A percentile compares a stretch with the other conserved stretches of the same genome.
phyloP scores from a whole-genome alignment of 2,113 vertebrate species.

The Tamias sibiricus region DNA sequence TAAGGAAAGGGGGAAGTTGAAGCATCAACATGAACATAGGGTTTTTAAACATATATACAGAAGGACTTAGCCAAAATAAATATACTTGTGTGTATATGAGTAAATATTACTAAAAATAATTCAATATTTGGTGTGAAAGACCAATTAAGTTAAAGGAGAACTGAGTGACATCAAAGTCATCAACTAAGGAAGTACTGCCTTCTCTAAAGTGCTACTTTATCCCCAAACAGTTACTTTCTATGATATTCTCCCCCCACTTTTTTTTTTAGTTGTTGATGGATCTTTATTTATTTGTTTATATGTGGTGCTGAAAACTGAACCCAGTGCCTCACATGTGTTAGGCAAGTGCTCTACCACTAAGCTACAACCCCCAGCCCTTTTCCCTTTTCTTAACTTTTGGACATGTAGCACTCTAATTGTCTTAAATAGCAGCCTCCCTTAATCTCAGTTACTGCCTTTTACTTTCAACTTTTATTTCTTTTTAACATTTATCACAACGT shows the following conservation, averaged over 20 bases:
- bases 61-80: neutral
- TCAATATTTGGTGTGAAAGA: neutral
- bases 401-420: neutral
- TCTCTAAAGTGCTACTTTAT: neutral
- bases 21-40: neutral
- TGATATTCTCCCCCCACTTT: neutral
- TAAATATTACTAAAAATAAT: neutral
- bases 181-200: neutral
- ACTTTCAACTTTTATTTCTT: neutral
- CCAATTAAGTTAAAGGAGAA: neutral
- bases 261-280: too few relatives aligned
- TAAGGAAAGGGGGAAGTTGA: neutral
- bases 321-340: too few relatives aligned
- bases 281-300: too few relatives aligned
- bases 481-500: neutral
- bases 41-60: conserved; percentile 1
- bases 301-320: too few relatives aligned
- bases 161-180: neutral
- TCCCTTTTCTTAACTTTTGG: neutral
- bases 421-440: neutral
- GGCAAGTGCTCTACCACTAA: too few relatives aligned
- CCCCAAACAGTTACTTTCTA: neutral
- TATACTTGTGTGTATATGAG: neutral
- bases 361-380: neutral
- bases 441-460: neutral